Base-by-base conservation (phyloP, 2,888 invertebrate species). In the Conomelus anceps region DNA sequence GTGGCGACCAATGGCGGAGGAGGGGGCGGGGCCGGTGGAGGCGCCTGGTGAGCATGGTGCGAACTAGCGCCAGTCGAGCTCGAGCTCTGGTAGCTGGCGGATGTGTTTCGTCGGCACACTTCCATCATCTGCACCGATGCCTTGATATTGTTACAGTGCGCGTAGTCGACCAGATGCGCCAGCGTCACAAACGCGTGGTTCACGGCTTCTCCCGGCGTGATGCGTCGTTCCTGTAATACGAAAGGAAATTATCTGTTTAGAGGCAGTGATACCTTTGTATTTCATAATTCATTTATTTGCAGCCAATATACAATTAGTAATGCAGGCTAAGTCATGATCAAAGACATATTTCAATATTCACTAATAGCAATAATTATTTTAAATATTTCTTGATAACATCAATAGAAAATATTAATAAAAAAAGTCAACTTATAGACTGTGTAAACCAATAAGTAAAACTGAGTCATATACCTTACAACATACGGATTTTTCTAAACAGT, bases 91-190 rank as follows among this genome's bases (percentile, higher is more conserved):
- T 93, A 93, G 90, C 94, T 93, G 17, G 93, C 84, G 34, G 93
- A 93, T 90, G 94, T 93, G 93, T 93, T 94, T 92, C 94, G 94
- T 92, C 96, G 93, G 93, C 96, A 95, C 92, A 95, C 95, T 88
- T 99, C 99, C 99, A 99, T 99, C 97, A 99, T 98, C 93, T 98
- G 98, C 22, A 99, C 98, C 92, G 98, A 98, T 23, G 98, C 98
- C 94, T 99, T 99, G 23, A 99, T 98, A 94, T 98, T 98, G 94
- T 98, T 98, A 93, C 98, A 98, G 93, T 99, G 98, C 20, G 98
- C 98, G 94, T 98, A 99, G 93, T 99, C 99, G 6, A 98, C 97
- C 89, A 99, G 95, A 93, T 99, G 99, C 0, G 98, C 97, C 91
- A 99, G 94, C 63, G 97, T 97, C 85, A 99, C 98, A 93, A 99